Evolutionary conservation across 2,113 vertebrate genomes (phyloP).

Genomic region (Etia nguti): DNA sequence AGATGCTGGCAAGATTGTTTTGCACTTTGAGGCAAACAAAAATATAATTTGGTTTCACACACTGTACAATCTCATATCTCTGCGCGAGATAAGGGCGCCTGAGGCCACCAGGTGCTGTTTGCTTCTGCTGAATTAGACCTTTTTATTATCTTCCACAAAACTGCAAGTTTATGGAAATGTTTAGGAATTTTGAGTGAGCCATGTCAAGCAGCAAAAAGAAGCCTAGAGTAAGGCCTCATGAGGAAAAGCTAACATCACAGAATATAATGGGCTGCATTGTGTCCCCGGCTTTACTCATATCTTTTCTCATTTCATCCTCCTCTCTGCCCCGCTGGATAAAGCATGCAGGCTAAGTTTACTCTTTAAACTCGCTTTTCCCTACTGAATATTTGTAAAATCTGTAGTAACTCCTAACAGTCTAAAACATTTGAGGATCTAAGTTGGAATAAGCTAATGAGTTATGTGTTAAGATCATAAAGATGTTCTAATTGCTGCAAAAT

Average conservation of each 20-base stretch:
- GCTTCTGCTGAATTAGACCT: conserved; percentile 28
- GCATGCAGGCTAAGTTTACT: neutral
- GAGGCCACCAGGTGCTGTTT: conserved; percentile 27
- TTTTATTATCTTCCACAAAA: conserved; percentile 36
- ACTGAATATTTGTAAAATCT: neutral
- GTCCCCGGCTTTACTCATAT: conserved; percentile 8
- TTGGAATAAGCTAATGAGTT: neutral
- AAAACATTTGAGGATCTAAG: neutral
- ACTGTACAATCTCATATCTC: conserved; percentile 23
- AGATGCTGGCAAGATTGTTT: conserved; percentile 31
- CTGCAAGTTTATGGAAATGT: conserved; percentile 39
- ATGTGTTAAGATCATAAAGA: neutral
- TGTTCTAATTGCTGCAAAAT: neutral
- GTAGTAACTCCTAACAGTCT: neutral
- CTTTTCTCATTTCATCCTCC: neutral
- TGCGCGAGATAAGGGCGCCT: conserved; percentile 15
- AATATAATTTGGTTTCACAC: conserved; percentile 45
- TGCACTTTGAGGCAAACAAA: conserved; percentile 44
- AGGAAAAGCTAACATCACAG: neutral
- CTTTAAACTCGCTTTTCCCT: conserved; percentile 3
- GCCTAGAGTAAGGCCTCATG: neutral
- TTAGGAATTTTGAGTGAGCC: conserved; percentile 15
- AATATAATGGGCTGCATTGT: neutral
- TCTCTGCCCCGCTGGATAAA: neutral
- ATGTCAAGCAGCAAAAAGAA: conserved; percentile 4